phyloP scores from a whole-genome alignment of 2,113 vertebrate species.

The Corythornis madagascariensis region DNA sequence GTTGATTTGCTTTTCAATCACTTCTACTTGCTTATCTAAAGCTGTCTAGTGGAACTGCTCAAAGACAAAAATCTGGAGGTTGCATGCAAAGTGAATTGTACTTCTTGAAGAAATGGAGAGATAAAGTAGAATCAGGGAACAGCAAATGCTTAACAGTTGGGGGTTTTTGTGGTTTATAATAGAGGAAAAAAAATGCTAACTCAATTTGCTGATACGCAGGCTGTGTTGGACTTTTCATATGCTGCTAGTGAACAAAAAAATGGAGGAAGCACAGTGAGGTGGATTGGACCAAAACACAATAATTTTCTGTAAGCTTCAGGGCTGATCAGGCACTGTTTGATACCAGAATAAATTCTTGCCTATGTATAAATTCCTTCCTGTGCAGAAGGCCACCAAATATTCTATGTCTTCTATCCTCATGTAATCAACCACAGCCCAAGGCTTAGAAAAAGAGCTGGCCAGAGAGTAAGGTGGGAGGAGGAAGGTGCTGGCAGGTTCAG shows the following conservation, averaged over 20 bases:
- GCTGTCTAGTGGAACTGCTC: not conserved
- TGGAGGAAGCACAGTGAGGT: not conserved
- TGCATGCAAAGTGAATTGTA: not conserved
- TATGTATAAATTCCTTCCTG: not conserved
- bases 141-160: not conserved
- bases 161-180: not conserved
- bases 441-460: not conserved
- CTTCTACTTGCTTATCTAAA: not conserved
- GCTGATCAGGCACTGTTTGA: not conserved
- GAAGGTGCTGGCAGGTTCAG: not conserved
- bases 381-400: not conserved
- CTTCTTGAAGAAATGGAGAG: not conserved
- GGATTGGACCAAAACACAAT: not conserved
- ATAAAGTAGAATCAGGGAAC: not conserved
- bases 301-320: not conserved
- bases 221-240: not conserved
- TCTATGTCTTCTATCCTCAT: rapidly evolving
- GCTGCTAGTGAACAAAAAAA: not conserved
- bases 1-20: not conserved
- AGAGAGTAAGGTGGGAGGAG: not conserved
- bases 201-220: slow-evolving; percentile 1
- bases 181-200: not conserved
- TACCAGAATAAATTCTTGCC: not conserved
- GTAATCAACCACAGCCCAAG: too few relatives aligned
- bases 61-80: not conserved